Evolutionary conservation across 2,113 vertebrate genomes (phyloP).

Genomic region (Turdus rufiventris): DNA sequence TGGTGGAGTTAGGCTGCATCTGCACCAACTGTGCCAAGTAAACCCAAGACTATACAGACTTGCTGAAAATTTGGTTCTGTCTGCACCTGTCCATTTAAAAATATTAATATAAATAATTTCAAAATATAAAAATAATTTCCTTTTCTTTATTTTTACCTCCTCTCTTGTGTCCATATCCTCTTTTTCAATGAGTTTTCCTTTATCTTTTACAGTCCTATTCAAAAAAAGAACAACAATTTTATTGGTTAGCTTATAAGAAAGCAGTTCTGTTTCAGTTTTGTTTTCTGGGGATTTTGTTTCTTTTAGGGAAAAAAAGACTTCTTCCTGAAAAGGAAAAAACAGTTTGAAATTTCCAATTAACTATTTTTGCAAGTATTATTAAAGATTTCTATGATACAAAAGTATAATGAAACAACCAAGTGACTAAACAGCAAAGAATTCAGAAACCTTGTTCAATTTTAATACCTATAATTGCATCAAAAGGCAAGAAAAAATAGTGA

Average conservation of each 20-base stretch:
- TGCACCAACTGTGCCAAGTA: not conserved
- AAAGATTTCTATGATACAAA: not conserved
- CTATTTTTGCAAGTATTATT: not conserved
- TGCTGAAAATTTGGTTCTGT: not conserved
- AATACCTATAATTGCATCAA: not conserved
- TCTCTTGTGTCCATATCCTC: not conserved
- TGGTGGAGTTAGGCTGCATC: not conserved
- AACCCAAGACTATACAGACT: not conserved
- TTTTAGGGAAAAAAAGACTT: not conserved
- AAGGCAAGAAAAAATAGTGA: not conserved
- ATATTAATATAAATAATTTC: not conserved
- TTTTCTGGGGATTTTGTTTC: not conserved
- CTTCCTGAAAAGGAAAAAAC: not conserved
- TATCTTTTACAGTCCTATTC: slow-evolving; percentile 1
- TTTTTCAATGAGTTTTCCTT: not conserved
- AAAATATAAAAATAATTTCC: not conserved
- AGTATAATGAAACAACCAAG: not conserved
- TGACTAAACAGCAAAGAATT: not conserved
- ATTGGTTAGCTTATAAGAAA: not conserved
- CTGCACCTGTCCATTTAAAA: not conserved
- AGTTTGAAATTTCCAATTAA: not conserved
- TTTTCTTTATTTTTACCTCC: slow-evolving; percentile 57
- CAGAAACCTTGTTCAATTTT: not conserved
- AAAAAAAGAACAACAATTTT: not conserved
- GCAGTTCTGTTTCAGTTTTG: not conserved